phyloP scores from a whole-genome alignment of 35 echinoderm and acorn worm genomes.

The Stichopus chloronotus region DNA sequence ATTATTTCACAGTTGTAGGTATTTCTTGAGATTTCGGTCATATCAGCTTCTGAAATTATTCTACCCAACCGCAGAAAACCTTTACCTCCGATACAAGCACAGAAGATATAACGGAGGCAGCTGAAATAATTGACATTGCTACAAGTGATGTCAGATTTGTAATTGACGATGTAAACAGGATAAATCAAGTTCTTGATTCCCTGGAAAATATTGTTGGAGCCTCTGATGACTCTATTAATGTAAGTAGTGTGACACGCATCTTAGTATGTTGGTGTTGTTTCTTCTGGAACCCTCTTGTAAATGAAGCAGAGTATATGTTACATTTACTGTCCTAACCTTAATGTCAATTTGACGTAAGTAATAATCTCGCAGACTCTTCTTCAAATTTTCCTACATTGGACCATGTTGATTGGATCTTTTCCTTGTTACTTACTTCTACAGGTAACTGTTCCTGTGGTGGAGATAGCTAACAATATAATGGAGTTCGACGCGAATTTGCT shows the following conservation, averaged over 20 bases:
- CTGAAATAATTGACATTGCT: background rate
- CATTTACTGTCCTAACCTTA: no score
- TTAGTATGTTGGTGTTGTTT: no score
- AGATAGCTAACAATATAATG: background rate
- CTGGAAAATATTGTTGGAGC: background rate
- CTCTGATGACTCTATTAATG: background rate
- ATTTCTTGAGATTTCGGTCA: no score
- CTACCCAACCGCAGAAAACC: background rate
- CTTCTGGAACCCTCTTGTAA: no score
- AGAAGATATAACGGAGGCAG: background rate
- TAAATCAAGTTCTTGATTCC: background rate
- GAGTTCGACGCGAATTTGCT: background rate
- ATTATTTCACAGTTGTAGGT: no score
- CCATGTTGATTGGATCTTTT: no score
- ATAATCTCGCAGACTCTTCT: no score
- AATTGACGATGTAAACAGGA: background rate
- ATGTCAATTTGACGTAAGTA: no score
- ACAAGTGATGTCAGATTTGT: background rate
- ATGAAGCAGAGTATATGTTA: no score
- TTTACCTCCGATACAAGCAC: background rate
- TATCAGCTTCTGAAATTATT: no score
- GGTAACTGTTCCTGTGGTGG: background rate
- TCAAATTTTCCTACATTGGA: no score
- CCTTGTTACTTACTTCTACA: background rate
- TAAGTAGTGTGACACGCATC: background rate